Conservation (phyloP, 2,888 invertebrate genomes). For the Punctoribates punctum region DNA sequence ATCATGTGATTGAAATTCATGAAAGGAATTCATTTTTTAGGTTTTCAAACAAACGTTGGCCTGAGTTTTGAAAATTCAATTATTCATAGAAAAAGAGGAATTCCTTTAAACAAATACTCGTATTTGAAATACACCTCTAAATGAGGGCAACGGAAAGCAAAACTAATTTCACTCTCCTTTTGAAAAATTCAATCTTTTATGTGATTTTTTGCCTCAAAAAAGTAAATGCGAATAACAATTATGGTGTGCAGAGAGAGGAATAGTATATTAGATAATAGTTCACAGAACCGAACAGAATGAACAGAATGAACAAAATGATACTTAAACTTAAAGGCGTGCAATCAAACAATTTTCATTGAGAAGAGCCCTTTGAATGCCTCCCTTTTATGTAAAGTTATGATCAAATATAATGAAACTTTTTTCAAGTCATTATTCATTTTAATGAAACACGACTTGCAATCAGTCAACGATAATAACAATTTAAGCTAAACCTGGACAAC, state of each 20-base stretch:
- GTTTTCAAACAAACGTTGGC: not conserved
- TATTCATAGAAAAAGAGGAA: not conserved
- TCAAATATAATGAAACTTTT: slow-evolving; percentile 15
- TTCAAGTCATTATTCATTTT: slow-evolving; percentile 12
- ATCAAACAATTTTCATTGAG: not conserved
- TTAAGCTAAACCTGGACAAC: not conserved
- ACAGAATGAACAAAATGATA: too few relatives aligned
- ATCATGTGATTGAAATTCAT: too few relatives aligned
- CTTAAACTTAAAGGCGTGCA: slow-evolving; percentile 21
- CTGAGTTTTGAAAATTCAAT: not conserved
- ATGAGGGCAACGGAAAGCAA: slow-evolving; percentile 6
- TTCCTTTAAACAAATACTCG: not conserved
- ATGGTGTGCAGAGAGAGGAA: not conserved
- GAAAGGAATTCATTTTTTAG: not conserved
- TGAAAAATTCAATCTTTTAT: not conserved
- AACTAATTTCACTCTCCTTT: not conserved
- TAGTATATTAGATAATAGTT: not conserved
- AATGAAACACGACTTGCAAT: slow-evolving; percentile 28
- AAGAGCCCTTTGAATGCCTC: not conserved
- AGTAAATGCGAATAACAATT: slow-evolving; percentile 12
- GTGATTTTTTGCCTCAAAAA: not conserved
- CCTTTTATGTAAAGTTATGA: not conserved
- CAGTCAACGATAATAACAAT: slow-evolving; percentile 27
- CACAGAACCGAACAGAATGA: slow-evolving; percentile 2
- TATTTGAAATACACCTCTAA: slow-evolving; percentile 4